Evolutionary conservation across 2,113 vertebrate genomes (phyloP).

Genomic region (Malurus melanocephalus): DNA sequence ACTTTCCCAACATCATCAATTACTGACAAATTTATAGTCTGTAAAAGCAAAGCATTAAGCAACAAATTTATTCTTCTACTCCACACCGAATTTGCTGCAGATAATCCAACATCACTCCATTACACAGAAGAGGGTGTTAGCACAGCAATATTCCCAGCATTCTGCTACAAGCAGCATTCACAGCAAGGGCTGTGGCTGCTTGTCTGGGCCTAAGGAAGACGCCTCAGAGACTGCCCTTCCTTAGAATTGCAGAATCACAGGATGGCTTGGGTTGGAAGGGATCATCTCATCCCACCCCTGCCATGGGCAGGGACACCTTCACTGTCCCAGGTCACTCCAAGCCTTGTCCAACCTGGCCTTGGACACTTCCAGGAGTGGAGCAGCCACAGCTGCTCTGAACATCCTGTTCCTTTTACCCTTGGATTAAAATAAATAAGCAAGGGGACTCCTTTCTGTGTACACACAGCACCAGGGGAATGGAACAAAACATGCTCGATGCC

Average conservation of each 20-base stretch:
- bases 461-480: not conserved
- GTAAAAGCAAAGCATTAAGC: not conserved
- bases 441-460: not conserved
- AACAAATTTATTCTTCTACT: not conserved
- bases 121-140: not conserved
- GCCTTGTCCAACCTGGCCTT: accelerated
- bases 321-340: not conserved
- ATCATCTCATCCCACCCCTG: not conserved
- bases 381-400: not conserved
- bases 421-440: not conserved
- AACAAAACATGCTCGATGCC: accelerated
- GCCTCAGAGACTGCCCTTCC: not conserved
- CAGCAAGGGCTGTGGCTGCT: not conserved
- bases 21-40: not conserved
- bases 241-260: not conserved
- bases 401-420: not conserved
- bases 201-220: not conserved
- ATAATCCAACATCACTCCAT: not conserved
- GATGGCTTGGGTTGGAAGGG: not conserved
- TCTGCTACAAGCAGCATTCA: not conserved
- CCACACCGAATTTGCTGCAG: not conserved
- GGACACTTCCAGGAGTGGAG: not conserved
- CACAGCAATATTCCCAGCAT: not conserved
- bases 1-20: not conserved
- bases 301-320: not conserved